These are phyloP conservation scores for Diplodus sargus DNA, from an alignment of 2,797 vertebrate species.

Conservation along the genomic window DNA sequence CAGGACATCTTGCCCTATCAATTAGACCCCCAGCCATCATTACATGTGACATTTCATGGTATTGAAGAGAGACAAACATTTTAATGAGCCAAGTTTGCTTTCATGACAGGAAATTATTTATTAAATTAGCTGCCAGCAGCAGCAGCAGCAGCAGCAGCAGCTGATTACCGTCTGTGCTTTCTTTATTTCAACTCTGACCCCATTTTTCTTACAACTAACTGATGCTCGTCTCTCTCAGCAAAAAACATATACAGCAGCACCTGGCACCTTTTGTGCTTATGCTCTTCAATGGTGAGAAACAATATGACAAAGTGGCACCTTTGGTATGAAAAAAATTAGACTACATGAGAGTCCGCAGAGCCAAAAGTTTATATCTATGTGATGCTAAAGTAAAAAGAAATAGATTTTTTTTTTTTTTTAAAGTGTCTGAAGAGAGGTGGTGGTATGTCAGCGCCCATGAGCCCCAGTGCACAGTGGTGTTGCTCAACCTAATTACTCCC, in stretches of 20 bases:
- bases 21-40: conserved; percentile 55
- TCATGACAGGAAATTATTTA: conserved; percentile 23
- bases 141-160: conserved; percentile 1
- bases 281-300: background rate
- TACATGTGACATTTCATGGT: conserved; percentile 54
- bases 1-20: conserved; percentile 51
- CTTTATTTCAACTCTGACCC: conserved; percentile 41
- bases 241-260: background rate
- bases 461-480: conserved; percentile 49
- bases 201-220: conserved; percentile 13
- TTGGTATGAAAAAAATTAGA: conserved; percentile 4
- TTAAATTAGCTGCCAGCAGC: conserved; percentile 32
- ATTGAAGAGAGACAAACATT: conserved; percentile 47
- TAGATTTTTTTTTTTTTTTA: no score
- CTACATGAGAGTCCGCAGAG: conserved; percentile 24
- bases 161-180: conserved; percentile 23
- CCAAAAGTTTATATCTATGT: conserved; percentile 42
- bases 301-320: background rate
- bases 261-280: background rate
- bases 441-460: conserved; percentile 61
- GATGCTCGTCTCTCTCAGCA: conserved; percentile 43
- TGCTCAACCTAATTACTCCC: conserved; percentile 76
- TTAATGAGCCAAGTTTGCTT: conserved; percentile 49
- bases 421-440: conserved; percentile 41
- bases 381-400: conserved; percentile 26